These are phyloP conservation scores for Trilocha varians DNA, from an alignment of 2,888 invertebrate genomes.

Conservation along the genomic window DNA sequence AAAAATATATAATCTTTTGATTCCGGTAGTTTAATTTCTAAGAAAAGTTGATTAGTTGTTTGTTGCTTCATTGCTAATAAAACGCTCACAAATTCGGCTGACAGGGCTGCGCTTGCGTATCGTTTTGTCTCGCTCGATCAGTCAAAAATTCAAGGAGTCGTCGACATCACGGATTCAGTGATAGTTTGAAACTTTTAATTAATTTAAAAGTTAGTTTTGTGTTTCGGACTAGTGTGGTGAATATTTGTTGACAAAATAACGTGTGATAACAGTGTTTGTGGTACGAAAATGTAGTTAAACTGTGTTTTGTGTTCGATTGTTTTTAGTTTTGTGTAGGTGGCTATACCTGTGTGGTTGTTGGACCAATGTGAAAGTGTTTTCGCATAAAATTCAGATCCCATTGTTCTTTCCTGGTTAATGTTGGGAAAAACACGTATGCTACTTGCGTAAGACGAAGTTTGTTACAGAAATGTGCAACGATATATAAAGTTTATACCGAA, in stretches of 20 bases:
- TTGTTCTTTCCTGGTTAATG: conserved; percentile 60
- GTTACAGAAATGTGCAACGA: conserved; percentile 30
- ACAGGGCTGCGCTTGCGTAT: conserved; percentile 26
- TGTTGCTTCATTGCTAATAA: background rate
- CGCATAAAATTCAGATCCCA: conserved; percentile 68
- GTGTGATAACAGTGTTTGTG: conserved; percentile 14
- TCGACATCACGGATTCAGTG: conserved; percentile 36
- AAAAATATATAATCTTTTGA: too few species aligned
- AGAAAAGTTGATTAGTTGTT: background rate
- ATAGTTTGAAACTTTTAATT: conserved; percentile 47
- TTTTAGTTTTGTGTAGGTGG: conserved; percentile 67
- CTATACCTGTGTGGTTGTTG: conserved; percentile 44
- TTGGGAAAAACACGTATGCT: conserved; percentile 46
- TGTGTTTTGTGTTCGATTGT: conserved; percentile 51
- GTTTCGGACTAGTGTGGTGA: conserved; percentile 19
- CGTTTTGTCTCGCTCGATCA: conserved; percentile 29
- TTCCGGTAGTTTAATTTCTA: background rate
- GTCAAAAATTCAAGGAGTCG: conserved; percentile 48
- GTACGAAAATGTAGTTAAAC: conserved; percentile 9
- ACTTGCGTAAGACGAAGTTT: conserved; percentile 35
- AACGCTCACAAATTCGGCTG: conserved; percentile 10
- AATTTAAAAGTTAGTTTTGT: conserved; percentile 30
- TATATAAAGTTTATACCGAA: conserved; percentile 13
- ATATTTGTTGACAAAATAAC: conserved; percentile 14
- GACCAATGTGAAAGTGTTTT: conserved; percentile 69